Base-by-base conservation (phyloP, 2,113 vertebrate genomes). In the Sisor rabdophorus region DNA sequence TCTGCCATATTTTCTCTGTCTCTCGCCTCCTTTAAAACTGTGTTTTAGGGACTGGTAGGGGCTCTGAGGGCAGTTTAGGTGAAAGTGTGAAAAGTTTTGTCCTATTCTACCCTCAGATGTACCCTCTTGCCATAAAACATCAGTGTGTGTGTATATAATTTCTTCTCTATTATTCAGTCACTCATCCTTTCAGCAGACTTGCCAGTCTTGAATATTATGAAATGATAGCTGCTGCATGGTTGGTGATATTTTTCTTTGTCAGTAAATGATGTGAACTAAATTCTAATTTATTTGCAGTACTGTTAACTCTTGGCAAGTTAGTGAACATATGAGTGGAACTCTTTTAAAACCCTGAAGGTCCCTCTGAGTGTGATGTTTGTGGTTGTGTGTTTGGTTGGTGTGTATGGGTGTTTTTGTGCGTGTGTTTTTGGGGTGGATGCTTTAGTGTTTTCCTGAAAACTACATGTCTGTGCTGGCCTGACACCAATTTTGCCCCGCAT, bases 141-240 rank as follows among this genome's bases (percentile, higher is more conserved):
- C 50, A 28, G 17, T 56, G 48, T 76, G 19, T 47, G 24, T 73
- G 36, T 30, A 20, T 63, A 44, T 75, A 59, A 56, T 56, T 73
- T 26, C 55, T 47, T 86, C 84, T 82, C 68, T 87, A 85, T 87
- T 82, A 83, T 81, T 86, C 70, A 80, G 84, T 89, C 83, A 81
- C 89, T 91, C 90, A 90, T 91, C 87, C 87, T 88, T 91, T 92
- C 87, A 86, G 86, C 87, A 89, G 83, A 90, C 91, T 92, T 91
- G 91, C 91, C 91, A 90, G 88, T 88, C 12, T 70, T 79, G 10
- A 60, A 82, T 73, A 68, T 63, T 55, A 56, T 67, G 20, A n/a
- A 24, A 47, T 30, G 36, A 11, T 30, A 30, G 48, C 26, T 20
- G 15, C 16, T 55, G 64, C 60, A 55, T 55, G 47, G n/a, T 52